Base-by-base conservation (phyloP, 2,113 vertebrate genomes). In the Macquaria ambigua region DNA sequence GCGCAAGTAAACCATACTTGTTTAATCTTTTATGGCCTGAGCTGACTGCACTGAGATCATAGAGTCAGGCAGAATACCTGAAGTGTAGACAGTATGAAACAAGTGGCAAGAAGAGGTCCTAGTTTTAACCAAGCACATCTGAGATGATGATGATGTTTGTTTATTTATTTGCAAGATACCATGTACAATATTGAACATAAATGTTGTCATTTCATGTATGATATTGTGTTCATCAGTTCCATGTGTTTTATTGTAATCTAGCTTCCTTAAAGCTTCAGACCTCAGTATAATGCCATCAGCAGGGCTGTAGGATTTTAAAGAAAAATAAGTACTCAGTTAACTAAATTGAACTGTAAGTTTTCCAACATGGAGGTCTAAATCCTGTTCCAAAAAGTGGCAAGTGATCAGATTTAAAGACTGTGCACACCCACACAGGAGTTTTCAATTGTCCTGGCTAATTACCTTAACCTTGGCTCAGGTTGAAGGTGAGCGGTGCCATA, bases 1-100 rank as follows among this genome's bases (percentile, higher is more conserved):
- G 82, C 64, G 43, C n/a, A 61, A 56, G 70, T 59, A 48, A 61
- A 31, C 55, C 53, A n/a, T 58, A 15, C 58, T 7, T 50, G 15
- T 58, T 84, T 10, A 86, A 86, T 82, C 15, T 68, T 82, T 88
- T 55, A 80, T 77, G 43, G 5, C 11, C 12, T n/a, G 52, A 50
- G 63, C 66, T 0, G 46, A 28, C 34, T 16, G 71, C 55, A 31
- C 46, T 61, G 83, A 76, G 23, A 41, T n/a, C 55, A 41, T 1
- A 10, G 34, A 74, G 20, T 46, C 18, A 20, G 55, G 12, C 14
- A 37, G 53, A 81, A 80, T 81, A 72, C 5, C 31, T 68, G 0
- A 8, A n/a, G n/a, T 31, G 50, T 6, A 46, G 53, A 83, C n/a
- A 82, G 55, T n/a, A 20, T 20, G 1, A 48, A 80, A 53, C 7